These are phyloP conservation scores for Andrena praecox DNA, from an alignment of 2,888 invertebrate genomes.

Conservation along the genomic window DNA sequence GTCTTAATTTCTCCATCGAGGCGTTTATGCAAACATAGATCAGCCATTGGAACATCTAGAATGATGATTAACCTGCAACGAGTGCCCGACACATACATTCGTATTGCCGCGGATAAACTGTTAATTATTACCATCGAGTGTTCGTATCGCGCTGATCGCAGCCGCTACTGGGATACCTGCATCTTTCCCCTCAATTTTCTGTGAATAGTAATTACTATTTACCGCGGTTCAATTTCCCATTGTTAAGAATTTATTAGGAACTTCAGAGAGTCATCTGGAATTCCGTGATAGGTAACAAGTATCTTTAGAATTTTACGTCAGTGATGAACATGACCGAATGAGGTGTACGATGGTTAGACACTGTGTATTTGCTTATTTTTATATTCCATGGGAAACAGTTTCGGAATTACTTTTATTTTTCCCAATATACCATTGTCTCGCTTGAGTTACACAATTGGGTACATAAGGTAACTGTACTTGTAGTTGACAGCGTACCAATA, in stretches of 20 bases:
- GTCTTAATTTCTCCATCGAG: neutral
- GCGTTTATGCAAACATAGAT: neutral
- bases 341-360: too few species aligned
- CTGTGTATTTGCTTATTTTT: too few species aligned
- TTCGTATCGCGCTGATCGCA: neutral
- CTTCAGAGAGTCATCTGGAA: neutral
- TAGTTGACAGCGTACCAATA: too few species aligned
- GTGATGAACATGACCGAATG: too few species aligned
- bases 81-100: neutral
- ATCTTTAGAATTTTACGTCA: too few species aligned
- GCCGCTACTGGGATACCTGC: neutral
- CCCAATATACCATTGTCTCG: too few species aligned
- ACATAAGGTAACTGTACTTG: too few species aligned
- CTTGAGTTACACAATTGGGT: too few species aligned
- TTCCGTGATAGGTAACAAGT: neutral
- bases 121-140: slow-evolving; percentile 1
- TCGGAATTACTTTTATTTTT: too few species aligned
- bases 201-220: neutral
- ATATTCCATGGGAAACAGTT: too few species aligned
- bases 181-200: neutral
- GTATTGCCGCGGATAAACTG: neutral
- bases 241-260: neutral
- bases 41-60: neutral
- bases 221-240: neutral
- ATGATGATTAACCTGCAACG: slow-evolving; percentile 3